Base-by-base conservation (phyloP, 2,888 invertebrate species). In the Leptopilina syphax region DNA sequence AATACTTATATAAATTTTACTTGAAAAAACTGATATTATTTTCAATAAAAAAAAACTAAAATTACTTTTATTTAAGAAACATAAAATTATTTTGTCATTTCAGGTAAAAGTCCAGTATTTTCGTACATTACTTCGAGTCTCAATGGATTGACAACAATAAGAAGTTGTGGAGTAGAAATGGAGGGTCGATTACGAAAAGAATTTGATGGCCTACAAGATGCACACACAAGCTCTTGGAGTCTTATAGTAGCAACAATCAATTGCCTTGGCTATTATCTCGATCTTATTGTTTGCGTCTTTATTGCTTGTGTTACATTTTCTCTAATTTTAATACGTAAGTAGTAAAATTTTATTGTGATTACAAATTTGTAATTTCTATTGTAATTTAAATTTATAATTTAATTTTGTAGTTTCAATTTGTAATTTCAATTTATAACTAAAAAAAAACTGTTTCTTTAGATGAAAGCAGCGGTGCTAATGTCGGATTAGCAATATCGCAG, bases 71-170 rank as follows among this genome's bases (percentile, higher is more conserved):
- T 3, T 34, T 34, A 8, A 44, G 7, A 44, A 44, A 44, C 8
- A 44, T 4, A 34, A 3, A 34, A 34, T 34, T 1, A 34, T 34
- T 34, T 34, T 34, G 3, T 4, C 34, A 34, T 34, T 44, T 44
- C 27, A 91, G 95, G 94, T 8, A 93, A 96, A 81, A 97, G 98
- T 91, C 98, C 98, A 0, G 96, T 98, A 0, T 98, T 98, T 91
- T 96, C 98, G 0, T 98, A 98, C 90, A 94, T 98, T 85, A 96
- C 96, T 8, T 95, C 97, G 0, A 96, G 97, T 0, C 92, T 98
- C 2, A 95, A 96, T 83, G 98, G 98, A 0, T 93, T 98, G 50
- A 94, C 96, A 57, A 98, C 98, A 0, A 97, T 99, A 80, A 93
- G 98, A 83, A 96, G 97, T 3, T 95, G 96, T 5, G 94, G 95